Evolutionary conservation across 2,888 invertebrate genomes (phyloP).

Genomic region (Busseola fusca): DNA sequence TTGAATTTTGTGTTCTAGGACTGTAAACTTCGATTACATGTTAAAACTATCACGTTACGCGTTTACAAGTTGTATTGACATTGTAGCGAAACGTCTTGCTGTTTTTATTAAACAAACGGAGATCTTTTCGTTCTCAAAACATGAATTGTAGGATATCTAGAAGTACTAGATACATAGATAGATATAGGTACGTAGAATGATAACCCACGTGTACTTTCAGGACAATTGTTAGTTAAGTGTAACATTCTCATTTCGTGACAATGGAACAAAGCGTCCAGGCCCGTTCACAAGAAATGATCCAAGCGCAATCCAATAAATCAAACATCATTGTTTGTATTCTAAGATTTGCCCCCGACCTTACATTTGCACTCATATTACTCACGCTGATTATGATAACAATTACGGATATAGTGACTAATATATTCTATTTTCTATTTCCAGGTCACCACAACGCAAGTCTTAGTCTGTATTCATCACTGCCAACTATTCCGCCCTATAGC

Average conservation of each 20-base stretch:
- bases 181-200: constrained; percentile 11
- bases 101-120: not conserved
- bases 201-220: constrained; percentile 30
- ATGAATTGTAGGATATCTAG: constrained; percentile 6
- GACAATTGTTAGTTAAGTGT: constrained; percentile 53
- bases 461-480: constrained; percentile 85
- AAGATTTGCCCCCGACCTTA: constrained; percentile 68
- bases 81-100: too few relatives aligned
- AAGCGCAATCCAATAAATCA: constrained; percentile 67
- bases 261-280: constrained; percentile 79
- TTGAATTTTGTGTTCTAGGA: not conserved
- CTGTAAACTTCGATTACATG: not conserved
- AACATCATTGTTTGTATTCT: constrained; percentile 80
- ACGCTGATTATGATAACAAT: constrained; percentile 57
- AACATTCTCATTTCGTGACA: constrained; percentile 75
- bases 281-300: constrained; percentile 69
- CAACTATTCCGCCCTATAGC: constrained; percentile 83
- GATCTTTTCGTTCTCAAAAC: not conserved
- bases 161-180: constrained; percentile 10
- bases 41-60: not conserved
- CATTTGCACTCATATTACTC: constrained; percentile 64
- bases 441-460: constrained; percentile 75
- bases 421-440: constrained; percentile 72
- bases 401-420: constrained; percentile 27
- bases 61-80: not conserved